phyloP scores from a whole-genome alignment of 2,113 vertebrate genomes.

The Machaerirhynchus nigripectus region DNA sequence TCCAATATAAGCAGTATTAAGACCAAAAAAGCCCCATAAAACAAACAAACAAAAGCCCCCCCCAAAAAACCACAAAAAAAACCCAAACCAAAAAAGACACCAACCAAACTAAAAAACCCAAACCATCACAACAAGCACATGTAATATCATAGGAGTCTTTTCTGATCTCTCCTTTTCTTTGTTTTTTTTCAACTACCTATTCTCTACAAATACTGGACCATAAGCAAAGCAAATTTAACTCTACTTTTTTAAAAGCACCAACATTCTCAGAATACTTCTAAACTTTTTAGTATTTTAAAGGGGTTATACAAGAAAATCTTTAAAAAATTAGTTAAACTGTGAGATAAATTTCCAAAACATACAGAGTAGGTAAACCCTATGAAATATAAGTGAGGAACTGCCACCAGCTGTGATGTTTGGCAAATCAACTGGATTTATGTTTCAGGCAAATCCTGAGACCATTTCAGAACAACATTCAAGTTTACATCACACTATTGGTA shows the following conservation, averaged over 20 bases:
- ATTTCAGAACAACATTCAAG: neutral
- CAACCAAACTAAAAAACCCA: neutral
- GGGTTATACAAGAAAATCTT: neutral
- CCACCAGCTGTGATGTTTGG: neutral
- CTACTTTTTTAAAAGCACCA: neutral
- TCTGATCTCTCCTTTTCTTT: neutral
- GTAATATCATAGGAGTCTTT: neutral
- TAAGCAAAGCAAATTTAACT: neutral
- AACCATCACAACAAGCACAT: neutral
- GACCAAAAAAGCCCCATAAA: rapidly evolving
- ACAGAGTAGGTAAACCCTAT: neutral
- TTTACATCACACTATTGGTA: neutral
- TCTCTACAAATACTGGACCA: neutral
- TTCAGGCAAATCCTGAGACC: neutral
- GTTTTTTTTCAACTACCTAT: neutral
- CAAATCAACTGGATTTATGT: neutral
- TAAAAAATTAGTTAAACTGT: neutral
- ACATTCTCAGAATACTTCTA: neutral
- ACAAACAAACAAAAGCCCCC: neutral
- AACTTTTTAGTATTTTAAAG: neutral
- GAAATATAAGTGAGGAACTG: neutral
- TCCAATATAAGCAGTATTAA: neutral
- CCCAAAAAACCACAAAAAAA: neutral
- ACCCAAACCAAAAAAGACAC: neutral
- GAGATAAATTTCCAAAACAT: neutral